These are phyloP conservation scores for Amphimedon queenslandica DNA, from an alignment of 37 sponge, comb jelly and placozoan species.

Conservation along the genomic window DNA sequence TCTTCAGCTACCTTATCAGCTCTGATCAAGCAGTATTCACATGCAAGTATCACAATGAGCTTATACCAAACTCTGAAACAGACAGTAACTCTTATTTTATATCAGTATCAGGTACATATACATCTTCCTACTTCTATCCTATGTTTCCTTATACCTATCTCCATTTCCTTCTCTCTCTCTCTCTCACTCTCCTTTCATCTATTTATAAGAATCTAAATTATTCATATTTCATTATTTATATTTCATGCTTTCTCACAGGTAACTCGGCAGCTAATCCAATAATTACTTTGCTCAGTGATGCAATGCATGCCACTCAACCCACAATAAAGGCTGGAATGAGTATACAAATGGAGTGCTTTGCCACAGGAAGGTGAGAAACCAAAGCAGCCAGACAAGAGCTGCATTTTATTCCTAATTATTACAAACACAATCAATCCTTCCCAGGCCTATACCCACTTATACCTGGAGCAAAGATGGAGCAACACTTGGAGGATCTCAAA, in stretches of 20 bases:
- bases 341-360: slow-evolving; percentile 45
- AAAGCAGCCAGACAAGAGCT: no score
- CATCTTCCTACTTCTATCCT: slow-evolving; percentile 9
- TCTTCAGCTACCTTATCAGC: neutral
- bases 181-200: slow-evolving; percentile 6
- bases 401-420: neutral
- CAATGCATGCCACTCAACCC: neutral
- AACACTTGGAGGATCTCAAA: neutral
- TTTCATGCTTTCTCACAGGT: neutral
- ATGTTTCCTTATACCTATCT: neutral
- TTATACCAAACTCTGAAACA: neutral
- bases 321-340: slow-evolving; percentile 24
- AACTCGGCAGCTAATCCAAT: no score
- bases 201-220: no score
- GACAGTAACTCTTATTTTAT: neutral
- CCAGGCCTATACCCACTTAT: slow-evolving; percentile 30
- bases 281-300: no score
- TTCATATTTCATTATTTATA: no score
- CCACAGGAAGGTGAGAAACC: slow-evolving; percentile 45
- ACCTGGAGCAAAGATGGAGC: slow-evolving; percentile 39
- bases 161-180: neutral
- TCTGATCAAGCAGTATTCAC: neutral
- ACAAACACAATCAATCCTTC: no score
- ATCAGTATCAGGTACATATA: neutral
- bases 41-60: neutral